Evolutionary conservation across 1,140 invertebrate species (phyloP), one percentile per base, ranked within the genome.

Genomic region (Neuroterus valhalla): DNA sequence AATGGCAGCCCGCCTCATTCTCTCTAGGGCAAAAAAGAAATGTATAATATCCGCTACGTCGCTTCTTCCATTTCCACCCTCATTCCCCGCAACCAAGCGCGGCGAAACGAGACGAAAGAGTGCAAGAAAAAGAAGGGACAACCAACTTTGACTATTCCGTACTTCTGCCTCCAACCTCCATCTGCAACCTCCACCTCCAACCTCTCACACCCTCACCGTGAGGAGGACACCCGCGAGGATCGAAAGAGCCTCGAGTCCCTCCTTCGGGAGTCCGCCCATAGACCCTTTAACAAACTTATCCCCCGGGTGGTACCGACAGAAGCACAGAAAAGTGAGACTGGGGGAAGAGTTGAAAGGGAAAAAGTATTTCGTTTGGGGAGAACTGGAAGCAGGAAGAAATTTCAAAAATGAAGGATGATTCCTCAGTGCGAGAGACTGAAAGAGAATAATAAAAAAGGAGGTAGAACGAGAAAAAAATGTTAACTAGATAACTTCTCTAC

Each of bases 281-380:
- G 76, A 79, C 55, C 75, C 74, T 78, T 81, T 87, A 87, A 87
- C 86, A 81, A 87, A 87, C 84, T 87, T 86, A 86, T 82, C 81
- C 79, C 76, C 45, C 8, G 66, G 79, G 79, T 81, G 79, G 78
- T 75, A 77, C 80, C 68, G 76, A 46, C 42, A 46, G 74, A 80
- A 67, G 23, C 38, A 52, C 38, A 43, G 42, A 23, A 62, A 48
- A 2, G 19, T 66, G 23, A 52, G 42, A 26, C 21, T 71, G 42
- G 48, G 48, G 52, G 45, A 67, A 68, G 50, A 48, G 69, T 71
- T 71, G 26, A 73, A 66, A 67, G 68, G 48, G 72, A 48, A 68
- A 71, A 68, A 69, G 66, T 46, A 66, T 69, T 66, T 66, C 55
- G 71, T 45, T 50, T 45, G 19, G 19, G 42, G 26, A 48, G 19